These are phyloP conservation scores for Leptobrachium leishanense DNA, from an alignment of 2,113 vertebrate species.

Conservation along the genomic window DNA sequence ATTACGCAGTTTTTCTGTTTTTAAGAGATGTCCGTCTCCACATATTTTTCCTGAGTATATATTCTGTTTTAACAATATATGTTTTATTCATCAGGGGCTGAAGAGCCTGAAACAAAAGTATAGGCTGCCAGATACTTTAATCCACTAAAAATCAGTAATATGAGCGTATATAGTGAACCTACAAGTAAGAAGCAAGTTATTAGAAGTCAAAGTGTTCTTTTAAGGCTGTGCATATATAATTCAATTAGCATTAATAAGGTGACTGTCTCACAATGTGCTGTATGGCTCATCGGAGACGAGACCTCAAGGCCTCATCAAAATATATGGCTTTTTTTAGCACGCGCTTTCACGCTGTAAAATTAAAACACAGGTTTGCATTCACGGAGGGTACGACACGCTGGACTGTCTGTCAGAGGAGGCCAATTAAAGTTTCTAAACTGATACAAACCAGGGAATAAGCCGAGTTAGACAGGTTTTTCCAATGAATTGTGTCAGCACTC, in stretches of 20 bases:
- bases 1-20: too few relatives aligned
- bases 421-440: neutral
- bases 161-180: too few relatives aligned
- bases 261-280: slow-evolving; percentile 59
- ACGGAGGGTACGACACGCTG: neutral
- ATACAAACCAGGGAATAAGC: slow-evolving; percentile 10
- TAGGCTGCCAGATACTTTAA: too few relatives aligned
- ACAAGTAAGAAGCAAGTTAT: too few relatives aligned
- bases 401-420: neutral
- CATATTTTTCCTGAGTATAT: too few relatives aligned
- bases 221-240: slow-evolving; percentile 57
- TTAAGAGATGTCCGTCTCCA: too few relatives aligned
- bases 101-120: too few relatives aligned
- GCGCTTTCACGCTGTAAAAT: neutral
- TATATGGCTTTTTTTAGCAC: neutral
- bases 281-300: neutral
- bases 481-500: neutral
- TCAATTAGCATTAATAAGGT: slow-evolving; percentile 66
- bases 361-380: neutral
- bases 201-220: neutral
- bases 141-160: too few relatives aligned
- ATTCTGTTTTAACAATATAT: too few relatives aligned
- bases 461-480: neutral
- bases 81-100: too few relatives aligned
- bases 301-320: slow-evolving; percentile 16